Evolutionary conservation across 2,113 vertebrate genomes (phyloP).

Genomic region (Emydura subglobosa): DNA sequence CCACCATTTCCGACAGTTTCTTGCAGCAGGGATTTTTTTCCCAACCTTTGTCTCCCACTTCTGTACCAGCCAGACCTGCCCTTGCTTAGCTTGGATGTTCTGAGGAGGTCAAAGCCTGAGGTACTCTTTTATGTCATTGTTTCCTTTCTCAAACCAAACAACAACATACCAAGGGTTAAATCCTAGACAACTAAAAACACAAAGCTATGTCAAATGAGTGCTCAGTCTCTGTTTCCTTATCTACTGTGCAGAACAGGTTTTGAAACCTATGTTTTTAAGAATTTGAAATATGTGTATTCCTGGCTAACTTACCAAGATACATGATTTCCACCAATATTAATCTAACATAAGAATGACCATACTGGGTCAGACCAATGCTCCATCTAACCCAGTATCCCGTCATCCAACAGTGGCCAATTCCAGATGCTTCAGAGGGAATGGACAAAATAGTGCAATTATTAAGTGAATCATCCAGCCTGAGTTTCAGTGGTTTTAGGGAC

Average conservation of each 20-base stretch:
- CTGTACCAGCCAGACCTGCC: not conserved
- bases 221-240: conserved; percentile 9
- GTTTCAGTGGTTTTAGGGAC: not conserved
- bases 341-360: not conserved
- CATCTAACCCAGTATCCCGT: too few species aligned
- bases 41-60: not conserved
- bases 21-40: not conserved
- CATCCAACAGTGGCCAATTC: too few species aligned
- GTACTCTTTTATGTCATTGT: not conserved
- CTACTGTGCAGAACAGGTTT: not conserved
- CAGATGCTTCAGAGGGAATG: too few species aligned
- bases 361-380: too few species aligned
- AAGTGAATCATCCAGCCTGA: not conserved
- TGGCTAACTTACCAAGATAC: too few species aligned
- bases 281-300: not conserved
- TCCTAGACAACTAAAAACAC: not conserved
- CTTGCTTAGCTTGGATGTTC: not conserved
- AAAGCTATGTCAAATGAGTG: not conserved
- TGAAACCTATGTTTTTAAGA: conserved; percentile 35
- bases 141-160: not conserved
- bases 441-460: not conserved
- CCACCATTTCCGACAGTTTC: not conserved
- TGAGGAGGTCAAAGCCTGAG: not conserved
- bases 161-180: not conserved
- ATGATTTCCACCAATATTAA: not conserved